phyloP scores from a whole-genome alignment of 2,113 vertebrate species.

The Urocynchramus pylzowi region DNA sequence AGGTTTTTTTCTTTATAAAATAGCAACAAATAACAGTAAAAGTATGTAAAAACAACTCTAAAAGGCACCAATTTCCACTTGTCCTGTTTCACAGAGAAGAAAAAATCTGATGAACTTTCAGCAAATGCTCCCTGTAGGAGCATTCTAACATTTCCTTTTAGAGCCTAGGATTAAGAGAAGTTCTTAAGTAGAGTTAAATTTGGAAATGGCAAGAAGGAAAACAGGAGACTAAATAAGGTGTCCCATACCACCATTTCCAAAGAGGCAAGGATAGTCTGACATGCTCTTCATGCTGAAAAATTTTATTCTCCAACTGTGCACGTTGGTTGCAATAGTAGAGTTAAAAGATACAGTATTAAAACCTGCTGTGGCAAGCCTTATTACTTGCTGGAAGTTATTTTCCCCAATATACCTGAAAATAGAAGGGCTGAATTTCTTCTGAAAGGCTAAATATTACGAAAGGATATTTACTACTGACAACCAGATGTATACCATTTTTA shows the following conservation, averaged over 20 bases:
- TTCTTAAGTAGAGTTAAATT: neutral
- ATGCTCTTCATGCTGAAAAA: neutral
- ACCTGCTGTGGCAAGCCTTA: neutral
- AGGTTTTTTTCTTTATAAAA: neutral
- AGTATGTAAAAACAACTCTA: neutral
- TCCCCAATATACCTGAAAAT: neutral
- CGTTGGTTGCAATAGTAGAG: neutral
- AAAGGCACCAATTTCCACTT: neutral
- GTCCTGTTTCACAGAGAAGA: neutral
- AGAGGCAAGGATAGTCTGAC: neutral
- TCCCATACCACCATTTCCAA: neutral
- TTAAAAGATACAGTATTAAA: neutral
- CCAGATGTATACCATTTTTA: neutral
- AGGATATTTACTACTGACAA: neutral
- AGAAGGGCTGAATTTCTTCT: neutral
- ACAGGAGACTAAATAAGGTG: neutral
- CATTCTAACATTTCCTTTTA: neutral
- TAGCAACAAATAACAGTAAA: neutral
- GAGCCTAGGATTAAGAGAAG: neutral
- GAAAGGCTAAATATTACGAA: neutral
- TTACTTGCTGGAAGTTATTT: neutral
- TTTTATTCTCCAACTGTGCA: neutral
- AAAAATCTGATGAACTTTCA: neutral
- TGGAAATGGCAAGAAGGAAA: neutral
- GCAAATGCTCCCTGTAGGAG: neutral